Percentiles rank a stretch among this genome's conserved stretches.
Evolutionary conservation across 2,888 invertebrate species (phyloP).

Genomic region (Andrena flavipes): DNA sequence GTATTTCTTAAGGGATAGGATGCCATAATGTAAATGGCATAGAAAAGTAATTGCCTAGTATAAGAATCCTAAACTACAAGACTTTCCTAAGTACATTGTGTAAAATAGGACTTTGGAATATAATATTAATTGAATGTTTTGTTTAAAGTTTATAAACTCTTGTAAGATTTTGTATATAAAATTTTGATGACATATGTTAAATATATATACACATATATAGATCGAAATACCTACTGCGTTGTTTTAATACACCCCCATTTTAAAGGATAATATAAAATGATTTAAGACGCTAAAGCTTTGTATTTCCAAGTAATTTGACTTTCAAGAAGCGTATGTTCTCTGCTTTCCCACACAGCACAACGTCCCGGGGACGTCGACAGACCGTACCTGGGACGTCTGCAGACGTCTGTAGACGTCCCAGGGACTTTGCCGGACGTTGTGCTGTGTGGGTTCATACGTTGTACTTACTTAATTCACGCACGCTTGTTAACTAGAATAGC

Average conservation of each 20-base stretch:
- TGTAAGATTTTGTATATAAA: background rate
- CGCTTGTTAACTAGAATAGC: background rate
- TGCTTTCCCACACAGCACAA: no score
- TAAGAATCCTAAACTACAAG: conserved; percentile 5
- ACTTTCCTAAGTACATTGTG: conserved; percentile 6
- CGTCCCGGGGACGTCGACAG: no score
- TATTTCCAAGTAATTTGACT: no score
- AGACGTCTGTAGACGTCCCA: no score
- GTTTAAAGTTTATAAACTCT: background rate
- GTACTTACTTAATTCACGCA: background rate
- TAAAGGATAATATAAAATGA: background rate
- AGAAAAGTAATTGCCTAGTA: background rate
- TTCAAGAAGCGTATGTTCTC: no score
- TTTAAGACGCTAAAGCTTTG: background rate
- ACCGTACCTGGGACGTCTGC: no score
- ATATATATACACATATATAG: background rate
- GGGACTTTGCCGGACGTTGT: no score
- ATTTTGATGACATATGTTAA: background rate
- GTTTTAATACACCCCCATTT: background rate
- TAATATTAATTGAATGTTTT: background rate
- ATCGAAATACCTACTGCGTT: background rate
- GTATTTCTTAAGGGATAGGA: conserved; percentile 14
- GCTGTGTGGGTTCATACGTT: background rate
- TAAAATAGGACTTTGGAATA: background rate
- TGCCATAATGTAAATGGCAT: background rate